phyloP scores from a whole-genome alignment of 2,888 invertebrate species.

The Phortica okadai region DNA sequence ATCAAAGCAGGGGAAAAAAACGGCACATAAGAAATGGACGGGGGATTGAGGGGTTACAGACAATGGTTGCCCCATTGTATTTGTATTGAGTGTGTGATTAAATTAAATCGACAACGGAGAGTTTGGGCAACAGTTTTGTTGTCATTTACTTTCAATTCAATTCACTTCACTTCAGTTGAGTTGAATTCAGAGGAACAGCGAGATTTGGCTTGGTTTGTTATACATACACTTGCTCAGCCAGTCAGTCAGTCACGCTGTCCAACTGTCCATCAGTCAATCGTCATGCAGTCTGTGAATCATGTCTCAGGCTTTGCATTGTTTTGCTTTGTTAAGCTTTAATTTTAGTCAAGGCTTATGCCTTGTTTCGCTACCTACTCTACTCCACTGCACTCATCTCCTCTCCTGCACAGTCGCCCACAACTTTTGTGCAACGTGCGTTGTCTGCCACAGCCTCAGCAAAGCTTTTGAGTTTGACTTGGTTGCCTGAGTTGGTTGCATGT shows the following conservation, averaged over 20 bases:
- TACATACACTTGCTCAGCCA: neutral
- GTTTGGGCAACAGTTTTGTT: slow-evolving; percentile 32
- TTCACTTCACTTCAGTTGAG: neutral
- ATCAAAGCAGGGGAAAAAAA: neutral
- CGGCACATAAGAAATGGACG: neutral
- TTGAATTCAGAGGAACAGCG: neutral
- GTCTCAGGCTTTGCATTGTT: slow-evolving; percentile 10
- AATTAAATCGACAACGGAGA: slow-evolving; percentile 69
- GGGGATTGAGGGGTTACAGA: neutral
- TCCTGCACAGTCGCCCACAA: neutral
- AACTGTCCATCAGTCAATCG: neutral
- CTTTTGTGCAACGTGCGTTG: neutral
- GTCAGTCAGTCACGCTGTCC: neutral
- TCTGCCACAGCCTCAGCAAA: neutral
- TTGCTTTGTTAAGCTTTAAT: neutral
- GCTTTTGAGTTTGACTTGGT: neutral
- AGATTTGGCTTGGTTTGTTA: neutral
- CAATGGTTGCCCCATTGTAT: neutral
- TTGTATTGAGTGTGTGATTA: slow-evolving; percentile 62
- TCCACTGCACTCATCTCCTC: neutral
- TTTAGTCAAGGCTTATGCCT: neutral
- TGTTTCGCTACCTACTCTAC: neutral
- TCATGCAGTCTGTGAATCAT: neutral
- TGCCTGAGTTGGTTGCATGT: slow-evolving; percentile 30
- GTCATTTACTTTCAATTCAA: neutral